Evolutionary conservation across 2,113 vertebrate genomes (phyloP).

Genomic region (Podarcis raffonei): DNA sequence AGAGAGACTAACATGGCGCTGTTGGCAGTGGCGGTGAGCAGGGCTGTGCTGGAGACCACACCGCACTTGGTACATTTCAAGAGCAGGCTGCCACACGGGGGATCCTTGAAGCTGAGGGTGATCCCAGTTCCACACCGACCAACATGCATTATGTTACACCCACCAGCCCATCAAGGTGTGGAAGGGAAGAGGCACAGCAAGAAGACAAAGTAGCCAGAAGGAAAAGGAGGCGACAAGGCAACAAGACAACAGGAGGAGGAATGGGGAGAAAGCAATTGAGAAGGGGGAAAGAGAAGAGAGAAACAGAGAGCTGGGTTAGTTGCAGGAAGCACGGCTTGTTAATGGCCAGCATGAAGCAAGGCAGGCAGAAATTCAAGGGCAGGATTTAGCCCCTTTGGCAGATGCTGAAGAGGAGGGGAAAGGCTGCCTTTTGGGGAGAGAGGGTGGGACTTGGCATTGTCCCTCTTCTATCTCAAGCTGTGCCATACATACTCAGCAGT

Average conservation of each 20-base stretch:
- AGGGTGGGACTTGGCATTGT: no score
- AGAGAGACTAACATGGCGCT: slow-evolving; percentile 93
- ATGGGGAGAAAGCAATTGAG: slow-evolving; percentile 42
- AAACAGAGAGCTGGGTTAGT: slow-evolving; percentile 69
- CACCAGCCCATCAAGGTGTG: slow-evolving; percentile 2
- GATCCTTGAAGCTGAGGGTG: slow-evolving; percentile 68
- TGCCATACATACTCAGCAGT: no score
- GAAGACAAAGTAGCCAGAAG: background rate
- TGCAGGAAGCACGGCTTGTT: slow-evolving; percentile 28
- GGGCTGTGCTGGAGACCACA: slow-evolving; percentile 91
- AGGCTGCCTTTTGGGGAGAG: background rate
- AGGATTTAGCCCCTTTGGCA: background rate
- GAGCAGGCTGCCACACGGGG: slow-evolving; percentile 88
- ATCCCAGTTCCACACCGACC: background rate
- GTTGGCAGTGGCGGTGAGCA: slow-evolving; percentile 92
- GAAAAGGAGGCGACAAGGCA: slow-evolving; percentile 38
- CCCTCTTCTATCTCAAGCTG: background rate
- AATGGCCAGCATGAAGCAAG: background rate
- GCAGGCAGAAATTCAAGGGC: background rate
- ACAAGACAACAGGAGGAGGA: slow-evolving; percentile 43
- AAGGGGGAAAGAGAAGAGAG: slow-evolving; percentile 1
- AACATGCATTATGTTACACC: background rate
- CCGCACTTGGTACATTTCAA: slow-evolving; percentile 98
- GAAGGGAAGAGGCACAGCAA: slow-evolving; percentile 60
- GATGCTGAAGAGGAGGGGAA: no score